Evolutionary conservation across 2,797 vertebrate species (phyloP), one percentile per base, ranked within the genome.

Genomic region (Rhodeus uyekii): DNA sequence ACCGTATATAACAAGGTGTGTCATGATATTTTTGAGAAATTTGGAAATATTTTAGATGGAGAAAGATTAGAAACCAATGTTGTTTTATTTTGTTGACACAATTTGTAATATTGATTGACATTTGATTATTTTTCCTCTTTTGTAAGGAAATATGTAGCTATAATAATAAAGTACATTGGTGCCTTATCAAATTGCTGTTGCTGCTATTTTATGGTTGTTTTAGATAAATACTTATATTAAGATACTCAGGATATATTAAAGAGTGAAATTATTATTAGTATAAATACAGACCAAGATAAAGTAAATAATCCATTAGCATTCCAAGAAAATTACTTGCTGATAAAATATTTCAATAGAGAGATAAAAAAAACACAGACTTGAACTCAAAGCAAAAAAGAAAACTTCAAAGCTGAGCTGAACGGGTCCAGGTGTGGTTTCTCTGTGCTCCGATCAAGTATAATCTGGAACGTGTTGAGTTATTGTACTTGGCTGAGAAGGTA

Each of bases 401-500:
- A 24, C 36, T 53, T 78, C 34, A 50, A 22, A 36, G 5, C 78
- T 61, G 78, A 46, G 38, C 58, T 29, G 32, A 38, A 80, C 32
- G 18, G 7, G 39, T 71, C 24, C 53, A 60, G 65, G 48, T 73
- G 44, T 13, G 9, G 36, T 61, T 80, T 55, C 60, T 75, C 18
- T 68, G 53, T 24, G 27, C 58, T 65, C 65, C 5, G 60, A 72
- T 73, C 42, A 53, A 18, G 27, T 72, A 29, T 83, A 83, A 72
- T 73, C 55, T 83, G 48, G 44, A 65, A 78, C 16, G 60, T 65
- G 82, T 39, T 78, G 67, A 78, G 82, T 24, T 61, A 61, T 73
- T 83, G 65, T 83, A 58, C 67, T 72, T 83, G 82, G 82, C 82
- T 29, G 44, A 53, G 50, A 46, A 77, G 38, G 53, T 61, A 63